Evolutionary conservation across 2,113 vertebrate species (phyloP), one percentile per base, ranked within the genome.

Genomic region (Danionella cerebrum): DNA sequence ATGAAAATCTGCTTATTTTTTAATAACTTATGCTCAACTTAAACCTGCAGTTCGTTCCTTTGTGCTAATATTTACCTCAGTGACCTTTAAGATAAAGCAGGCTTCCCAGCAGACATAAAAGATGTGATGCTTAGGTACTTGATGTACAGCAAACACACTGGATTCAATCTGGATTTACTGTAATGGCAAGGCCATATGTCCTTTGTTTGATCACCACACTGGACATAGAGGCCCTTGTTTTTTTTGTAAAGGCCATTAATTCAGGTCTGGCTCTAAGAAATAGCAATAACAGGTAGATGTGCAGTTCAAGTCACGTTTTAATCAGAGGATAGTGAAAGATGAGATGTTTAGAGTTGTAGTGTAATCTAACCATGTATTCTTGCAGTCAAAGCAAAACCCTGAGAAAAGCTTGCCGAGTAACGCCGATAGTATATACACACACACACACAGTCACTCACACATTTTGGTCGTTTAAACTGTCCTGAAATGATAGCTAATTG

Each of bases 181-280:
- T 25, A 53, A 53, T 53, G 51, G 25, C 22, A 14, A 33, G 9
- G 33, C 85, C 87, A 87, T 84, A 83, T 88, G 84, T 54, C 79
- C 73, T 50, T 33, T 85, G 80, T 85, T 83, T 85, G 80, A 75
- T 45, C 22, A 75, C 59, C 59, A 76, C 64, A 59, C 27, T 59
- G 4, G 13, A 57, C 27, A 66, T 66, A 76, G 31, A 58, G 70
- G 69, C 72, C 59, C 65, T 73, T 68, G 22, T 5, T 11, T n/a
- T 42, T 65, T 85, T 84, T 87, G 78, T 24, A 70, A 70, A 79
- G 67, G 24, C 45, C 39, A 9, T 31, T 65, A 60, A 67, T 63
- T 75, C 10, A 25, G 41, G 2, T 62, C 33, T 44, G 24, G 10
- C 64, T 48, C 16, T 31, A 33, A 63, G 11, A 31, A 63, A 19